Base-by-base conservation (phyloP, 2,113 vertebrate species). In the Ifrita kowaldi region DNA sequence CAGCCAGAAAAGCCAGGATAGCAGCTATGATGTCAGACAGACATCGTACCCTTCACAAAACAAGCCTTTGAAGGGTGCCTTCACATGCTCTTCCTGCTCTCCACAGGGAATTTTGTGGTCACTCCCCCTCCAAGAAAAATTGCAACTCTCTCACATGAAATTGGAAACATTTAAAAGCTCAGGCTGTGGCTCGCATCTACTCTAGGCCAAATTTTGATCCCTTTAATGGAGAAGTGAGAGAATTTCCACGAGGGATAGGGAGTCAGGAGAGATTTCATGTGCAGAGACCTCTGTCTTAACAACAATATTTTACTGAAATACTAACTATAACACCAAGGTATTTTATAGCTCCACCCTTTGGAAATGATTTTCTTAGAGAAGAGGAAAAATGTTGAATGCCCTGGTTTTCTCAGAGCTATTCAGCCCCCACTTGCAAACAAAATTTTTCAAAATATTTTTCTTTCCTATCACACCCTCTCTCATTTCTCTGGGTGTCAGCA, bases 401-500 rank as follows among this genome's bases (percentile, higher is more conserved):
- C 39, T 0, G 1, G 19, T 77, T 96, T 95, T 94, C 79, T 75
- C 84, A 75, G 24, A 80, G 32, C 47, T 68, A 59, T 76, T 93
- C 52, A 1, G 76, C 60, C 75, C 70, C 81, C 42, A 82, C 65
- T 88, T 90, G 52, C 88, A 97, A 96, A 93, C 74, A 94, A 88
- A 52, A 88, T 86, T 93, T 90, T 86, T 96, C 71, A 90, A 95
- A 96, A 96, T 93, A 94, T 96, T 97, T 96, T 95, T 76, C 70
- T 96, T 97, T 96, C 95, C 85, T 96, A 84, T 95, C 95, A 96
- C 96, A 78, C 88, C 92, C 95, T 95, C 10, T 92, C 64, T 74
- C 5, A 2, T 77, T 95, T 96, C 75, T 90, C 85, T 86, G 83
- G 41, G 46, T 92, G 93, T 95, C 95, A 94, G 95, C 93, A 95